Evolutionary conservation across 2,797 vertebrate species (phyloP), one percentile per base, ranked within the genome.

Genomic region (Leuciscus waleckii): DNA sequence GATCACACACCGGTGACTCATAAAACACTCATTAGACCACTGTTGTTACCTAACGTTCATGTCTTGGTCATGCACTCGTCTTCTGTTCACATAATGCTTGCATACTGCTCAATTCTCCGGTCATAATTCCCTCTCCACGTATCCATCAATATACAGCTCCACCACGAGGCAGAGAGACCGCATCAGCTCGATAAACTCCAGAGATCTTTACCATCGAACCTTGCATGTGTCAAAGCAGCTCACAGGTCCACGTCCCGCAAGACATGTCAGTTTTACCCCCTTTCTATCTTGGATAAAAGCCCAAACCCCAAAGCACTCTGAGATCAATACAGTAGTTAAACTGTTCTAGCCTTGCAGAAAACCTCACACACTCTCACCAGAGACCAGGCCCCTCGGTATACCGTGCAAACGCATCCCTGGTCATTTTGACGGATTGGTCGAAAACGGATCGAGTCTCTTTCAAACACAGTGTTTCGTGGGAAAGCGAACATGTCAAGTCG

Each of bases 261-360:
- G 79, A 46, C 39, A 80, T 92, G 67, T 23, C 65, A 82, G 92
- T 92, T 92, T 91, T 91, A 91, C 89, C 93, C 89, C 92, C 87
- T 91, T 93, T 93, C 78, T 81, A 65, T 91, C 91, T 87, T 89
- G 91, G 92, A 89, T 91, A 88, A 85, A 89, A 88, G 32, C 90
- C 92, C 90, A 91, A 92, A 94, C 91, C 91, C 90, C 91, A 91
- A 88, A 93, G 90, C 93, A 89, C 91, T 90, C 83, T 65, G 84
- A 91, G 93, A 95, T 95, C 94, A 91, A 95, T 95, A 94, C 79
- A 77, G 90, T 89, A 93, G 94, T 94, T 94, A 94, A 94, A 95
- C 92, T 92, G 91, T 91, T 94, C 91, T 93, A 93, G 91, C 90
- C 49, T 79, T 13, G 23, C 58, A 63, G 76, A 73, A 79, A 80